A percentile compares a stretch with the other conserved stretches of the same genome.
Evolutionary conservation across 2,113 vertebrate species (phyloP).

Genomic region (Oreochromis tanganicae): DNA sequence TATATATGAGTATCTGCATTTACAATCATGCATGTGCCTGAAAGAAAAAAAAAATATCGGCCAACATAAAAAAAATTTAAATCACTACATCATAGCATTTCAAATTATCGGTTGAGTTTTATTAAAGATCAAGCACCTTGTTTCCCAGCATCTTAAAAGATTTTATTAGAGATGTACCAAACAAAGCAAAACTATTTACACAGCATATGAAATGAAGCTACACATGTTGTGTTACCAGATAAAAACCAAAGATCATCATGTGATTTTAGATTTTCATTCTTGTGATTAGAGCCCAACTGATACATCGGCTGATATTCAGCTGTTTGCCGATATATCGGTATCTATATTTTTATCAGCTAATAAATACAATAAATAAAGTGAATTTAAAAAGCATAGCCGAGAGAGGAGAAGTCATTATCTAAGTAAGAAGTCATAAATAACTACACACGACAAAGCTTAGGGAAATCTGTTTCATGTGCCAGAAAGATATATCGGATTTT

Average conservation of each 20-base stretch:
- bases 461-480: background rate
- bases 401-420: background rate
- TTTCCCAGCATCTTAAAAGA: background rate
- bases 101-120: background rate
- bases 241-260: background rate
- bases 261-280: background rate
- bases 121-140: background rate
- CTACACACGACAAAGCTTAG: background rate
- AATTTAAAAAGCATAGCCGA: background rate
- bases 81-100: background rate
- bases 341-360: background rate
- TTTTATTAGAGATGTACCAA: background rate
- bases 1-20: background rate
- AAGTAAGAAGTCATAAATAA: background rate
- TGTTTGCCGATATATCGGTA: accelerated
- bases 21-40: background rate
- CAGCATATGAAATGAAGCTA: background rate
- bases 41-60: accelerated
- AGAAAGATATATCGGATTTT: background rate
- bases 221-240: background rate
- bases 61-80: background rate
- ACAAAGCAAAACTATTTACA: background rate
- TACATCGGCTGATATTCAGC: background rate
- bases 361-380: background rate
- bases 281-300: background rate